A percentile compares a stretch with the other conserved stretches of the same genome.
Conservation (phyloP, 1,140 invertebrate genomes). For the Hyposmocoma kahamanoa region DNA sequence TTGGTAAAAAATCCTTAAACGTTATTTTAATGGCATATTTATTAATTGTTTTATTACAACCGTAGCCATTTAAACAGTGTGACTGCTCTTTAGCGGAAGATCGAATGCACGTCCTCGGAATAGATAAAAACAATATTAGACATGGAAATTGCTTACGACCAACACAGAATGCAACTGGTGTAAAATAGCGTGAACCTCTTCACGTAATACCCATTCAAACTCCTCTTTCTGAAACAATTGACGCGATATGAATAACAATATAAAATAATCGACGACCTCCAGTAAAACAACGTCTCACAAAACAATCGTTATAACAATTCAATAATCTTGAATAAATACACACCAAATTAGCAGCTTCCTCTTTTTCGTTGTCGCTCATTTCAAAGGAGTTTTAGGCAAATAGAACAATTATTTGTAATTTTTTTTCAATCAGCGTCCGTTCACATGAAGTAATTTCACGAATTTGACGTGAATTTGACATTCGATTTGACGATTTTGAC, state of each 20-base stretch:
- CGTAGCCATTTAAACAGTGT: too few relatives aligned
- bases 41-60: too few relatives aligned
- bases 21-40: too few relatives aligned
- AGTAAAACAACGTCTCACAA: not conserved
- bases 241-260: slow-evolving; percentile 19
- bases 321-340: not conserved
- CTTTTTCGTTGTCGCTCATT: slow-evolving; percentile 89
- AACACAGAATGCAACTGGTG: slow-evolving; percentile 88
- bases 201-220: slow-evolving; percentile 93
- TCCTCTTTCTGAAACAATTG: slow-evolving; percentile 86
- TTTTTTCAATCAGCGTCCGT: too few relatives aligned
- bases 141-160: slow-evolving; percentile 86
- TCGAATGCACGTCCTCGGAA: too few relatives aligned
- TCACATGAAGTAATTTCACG: too few relatives aligned
- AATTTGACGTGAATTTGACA: too few relatives aligned
- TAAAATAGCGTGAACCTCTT: slow-evolving; percentile 91
- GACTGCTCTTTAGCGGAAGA: too few relatives aligned
- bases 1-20: too few relatives aligned
- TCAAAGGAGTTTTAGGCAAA: slow-evolving; percentile 32
- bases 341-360: slow-evolving; percentile 90
- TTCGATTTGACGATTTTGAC: too few relatives aligned
- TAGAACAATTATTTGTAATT: too few relatives aligned
- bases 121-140: too few relatives aligned
- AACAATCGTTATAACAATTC: slow-evolving; percentile 41
- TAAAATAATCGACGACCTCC: slow-evolving; percentile 15